phyloP scores from a whole-genome alignment of 2,797 vertebrate species.

The Tamandua tetradactyla region DNA sequence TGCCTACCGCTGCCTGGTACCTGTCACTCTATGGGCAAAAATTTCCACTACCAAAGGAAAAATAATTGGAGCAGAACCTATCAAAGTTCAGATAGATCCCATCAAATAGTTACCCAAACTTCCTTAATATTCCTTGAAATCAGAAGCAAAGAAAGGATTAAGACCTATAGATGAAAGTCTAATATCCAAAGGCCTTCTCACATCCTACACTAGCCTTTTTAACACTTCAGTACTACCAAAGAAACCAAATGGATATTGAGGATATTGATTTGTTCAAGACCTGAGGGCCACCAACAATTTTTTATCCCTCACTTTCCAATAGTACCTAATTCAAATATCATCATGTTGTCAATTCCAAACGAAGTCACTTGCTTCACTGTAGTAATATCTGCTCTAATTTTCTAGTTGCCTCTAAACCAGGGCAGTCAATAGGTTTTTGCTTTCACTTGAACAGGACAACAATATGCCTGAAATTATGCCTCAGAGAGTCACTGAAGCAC shows the following conservation, averaged over 20 bases:
- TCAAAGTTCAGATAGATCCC: neutral
- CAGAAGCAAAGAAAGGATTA: no score
- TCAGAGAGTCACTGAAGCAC: neutral
- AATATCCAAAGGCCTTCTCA: neutral
- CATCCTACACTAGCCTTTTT: neutral
- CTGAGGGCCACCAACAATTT: neutral
- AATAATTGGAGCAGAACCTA: neutral
- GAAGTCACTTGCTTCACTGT: neutral
- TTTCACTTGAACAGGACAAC: neutral
- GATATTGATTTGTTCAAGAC: constrained; percentile 15
- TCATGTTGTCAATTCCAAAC: neutral
- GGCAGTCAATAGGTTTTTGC: neutral
- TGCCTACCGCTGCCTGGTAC: neutral
- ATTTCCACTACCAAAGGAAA: neutral
- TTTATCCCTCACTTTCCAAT: neutral
- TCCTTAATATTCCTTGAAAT: no score
- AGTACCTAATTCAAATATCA: neutral
- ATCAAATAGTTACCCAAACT: no score
- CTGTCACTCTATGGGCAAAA: neutral
- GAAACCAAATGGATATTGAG: neutral
- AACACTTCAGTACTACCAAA: no score
- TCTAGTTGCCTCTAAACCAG: neutral
- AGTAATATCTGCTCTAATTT: neutral
- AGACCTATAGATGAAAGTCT: neutral
- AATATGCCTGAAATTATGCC: neutral